Evolutionary conservation across 2,113 vertebrate genomes (phyloP), one percentile per base, ranked within the genome.

Genomic region (Ifrita kowaldi): DNA sequence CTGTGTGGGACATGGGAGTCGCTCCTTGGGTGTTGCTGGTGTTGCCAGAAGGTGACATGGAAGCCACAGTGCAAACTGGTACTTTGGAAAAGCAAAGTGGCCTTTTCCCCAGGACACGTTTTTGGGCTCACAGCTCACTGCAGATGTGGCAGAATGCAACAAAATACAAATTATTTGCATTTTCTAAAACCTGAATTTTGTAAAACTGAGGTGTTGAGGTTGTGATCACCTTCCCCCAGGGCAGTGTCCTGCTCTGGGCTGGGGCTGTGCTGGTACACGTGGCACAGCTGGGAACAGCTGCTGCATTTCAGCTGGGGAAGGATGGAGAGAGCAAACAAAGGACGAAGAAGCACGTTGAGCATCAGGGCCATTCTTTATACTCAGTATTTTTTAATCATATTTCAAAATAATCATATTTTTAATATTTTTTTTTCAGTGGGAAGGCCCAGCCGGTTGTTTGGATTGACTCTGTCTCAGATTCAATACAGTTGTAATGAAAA

Each of bases 401-500:
- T 78, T 73, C 67, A 39, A 69, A 87, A 62, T 46, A 39, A 46
- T 44, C 3, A 28, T 37, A 16, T 44, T 60, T 76, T 87, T 60
- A 53, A 53, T 44, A 41, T 85, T 6, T 49, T 35, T 75, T 65
- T 85, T 52, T 53, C 57, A 39, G 23, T 92, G 32, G 60, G 75
- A 88, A 91, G 82, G 21, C 86, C 79, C 76, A 55, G 74, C 67
- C 46, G 3, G 33, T 87, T 47, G 41, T 80, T 79, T 92, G 71
- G 62, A 95, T 85, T 93, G 92, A 76, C 56, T 96, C 27, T 84
- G 77, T 47, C 95, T 93, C 84, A 50, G 69, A 95, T 81, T 92
- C 78, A 90, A 90, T 84, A 41, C 56, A 60, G 50, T 53, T 91
- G 69, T 80, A 97, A 97, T 97, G 80, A 92, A 89, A 96, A 94